Base-by-base conservation (phyloP, 92 coral and sea anemone species). In the Porites evermanni region DNA sequence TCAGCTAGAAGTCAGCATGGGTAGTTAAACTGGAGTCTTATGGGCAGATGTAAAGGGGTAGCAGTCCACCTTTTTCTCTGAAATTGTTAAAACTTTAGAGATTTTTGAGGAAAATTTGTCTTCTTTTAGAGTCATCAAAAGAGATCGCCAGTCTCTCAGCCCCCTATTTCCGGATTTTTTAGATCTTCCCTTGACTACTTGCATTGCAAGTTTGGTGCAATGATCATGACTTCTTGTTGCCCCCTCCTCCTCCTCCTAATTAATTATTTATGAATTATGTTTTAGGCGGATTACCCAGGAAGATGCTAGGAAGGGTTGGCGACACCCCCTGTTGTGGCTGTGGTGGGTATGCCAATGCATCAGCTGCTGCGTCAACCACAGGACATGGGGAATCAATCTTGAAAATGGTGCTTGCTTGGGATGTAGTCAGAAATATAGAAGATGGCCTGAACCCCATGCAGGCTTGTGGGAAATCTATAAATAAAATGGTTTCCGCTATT, bases 311-410 rank as follows among this genome's bases (percentile, higher is more conserved):
- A 6, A 89, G 93, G 67, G 89, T 90, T 23, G 90, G 93, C 1
- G 93, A 90, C 54, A 19, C 78, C 6, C 87, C 93, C n/a, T 47
- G 86, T 63, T 72, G 86, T 50, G 93, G 93, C 24, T 90, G 93
- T 71, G 93, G 93, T 60, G 93, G 93, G 11, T 90, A 90, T 81
- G 93, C 93, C 18, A 86, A 90, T 53, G 84, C 79, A 7, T 72
- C 52, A 8, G 93, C 81, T 2, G 93, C 87, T 19, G 66, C 83
- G 8, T 90, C 93, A 2, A 86, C 93, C 6, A 86, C 90, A 8
- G 93, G 93, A 12, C 90, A 86, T 65, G 93, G 93, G 17, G 93
- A 90, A 56, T 74, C 90, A 2, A 56, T 90, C 61, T 86, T 90
- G 90, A 90, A 81, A 76, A 67, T 75, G 66, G 85, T 87, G 17